Percentiles rank a stretch among this genome's conserved stretches.
phyloP scores from a whole-genome alignment of 2,797 vertebrate genomes.

The Macrochelys suwanniensis region DNA sequence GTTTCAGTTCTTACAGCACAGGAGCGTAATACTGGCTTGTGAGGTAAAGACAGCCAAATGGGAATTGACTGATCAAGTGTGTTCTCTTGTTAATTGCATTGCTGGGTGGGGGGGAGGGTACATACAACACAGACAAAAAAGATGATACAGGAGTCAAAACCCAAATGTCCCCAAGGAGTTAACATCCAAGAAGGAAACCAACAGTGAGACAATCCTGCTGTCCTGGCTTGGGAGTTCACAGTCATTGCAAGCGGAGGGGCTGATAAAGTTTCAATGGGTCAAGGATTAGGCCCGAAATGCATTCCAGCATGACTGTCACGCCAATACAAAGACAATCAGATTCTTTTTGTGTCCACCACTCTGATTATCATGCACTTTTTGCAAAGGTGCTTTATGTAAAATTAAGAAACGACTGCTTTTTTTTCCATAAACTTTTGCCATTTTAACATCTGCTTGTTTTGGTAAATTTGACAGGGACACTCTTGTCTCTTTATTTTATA shows the following conservation, averaged over 20 bases:
- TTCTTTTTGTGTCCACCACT: neutral
- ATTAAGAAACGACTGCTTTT: conserved; percentile 28
- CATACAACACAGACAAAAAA: neutral
- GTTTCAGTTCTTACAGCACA: neutral
- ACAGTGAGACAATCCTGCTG: neutral
- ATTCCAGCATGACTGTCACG: neutral
- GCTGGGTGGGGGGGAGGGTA: no score
- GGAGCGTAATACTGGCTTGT: neutral
- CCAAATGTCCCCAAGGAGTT: neutral
- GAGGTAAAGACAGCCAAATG: neutral
- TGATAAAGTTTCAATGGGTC: neutral
- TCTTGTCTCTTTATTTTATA: conserved; percentile 72
- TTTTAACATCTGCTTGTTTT: conserved; percentile 72
- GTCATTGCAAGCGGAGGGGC: neutral
- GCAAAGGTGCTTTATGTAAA: conserved; percentile 19
- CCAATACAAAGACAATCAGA: fast-evolving
- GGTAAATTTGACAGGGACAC: conserved; percentile 75
- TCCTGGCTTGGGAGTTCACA: neutral
- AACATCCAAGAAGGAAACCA: fast-evolving
- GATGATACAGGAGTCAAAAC: fast-evolving
- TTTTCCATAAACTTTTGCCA: conserved; percentile 56
- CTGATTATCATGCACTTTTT: neutral
- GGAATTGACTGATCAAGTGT: neutral
- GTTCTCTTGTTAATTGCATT: neutral
- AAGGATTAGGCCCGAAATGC: neutral